Base-by-base conservation (phyloP, 1,140 invertebrate genomes). In the Heliconius himera region DNA sequence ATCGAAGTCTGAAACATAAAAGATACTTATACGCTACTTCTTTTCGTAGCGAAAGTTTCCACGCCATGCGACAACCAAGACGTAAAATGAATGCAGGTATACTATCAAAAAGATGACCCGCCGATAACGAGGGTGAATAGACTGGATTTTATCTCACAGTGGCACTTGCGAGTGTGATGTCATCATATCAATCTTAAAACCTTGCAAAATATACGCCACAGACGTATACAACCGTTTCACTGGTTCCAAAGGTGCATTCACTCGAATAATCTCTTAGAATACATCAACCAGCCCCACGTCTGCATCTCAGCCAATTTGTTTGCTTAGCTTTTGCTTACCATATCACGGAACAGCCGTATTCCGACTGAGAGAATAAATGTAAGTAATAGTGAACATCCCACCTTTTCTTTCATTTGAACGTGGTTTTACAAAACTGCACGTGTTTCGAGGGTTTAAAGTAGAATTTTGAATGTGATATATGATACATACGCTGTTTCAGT, bases 251-350 rank as follows among this genome's bases (percentile, higher is more conserved):
- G 73, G 82, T 82, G 78, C 77, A 84, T 79, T 84, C 78, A 74
- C 70, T 76, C 78, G 81, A 78, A 81, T 81, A 81, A 78, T 81
- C 77, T 79, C 78, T 80, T 82, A 74, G 78, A 83, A 83, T 79
- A 84, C 76, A 81, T 87, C 82, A 85, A 79, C 81, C 79, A 84
- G 79, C 81, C 79, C 82, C 83, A 81, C 80, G 79, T 83, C 81
- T 85, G 83, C 79, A 84, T 82, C 80, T 78, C 77, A 82, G 73
- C 86, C 90, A 92, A 91, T 90, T 91, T 91, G 90, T 93, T 93
- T 93, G 85, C 88, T 91, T 89, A 89, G 85, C 89, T 91, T 91
- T 91, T 91, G 90, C 90, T 92, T 93, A 91, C 88, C 91, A 91
- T 93, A 93, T 92, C 91, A 89, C 88, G 85, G 87, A 90, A 89